Percentiles rank a stretch among this genome's conserved stretches.
Conservation (phyloP, 2,888 invertebrate species). For the Oeneis ivallda region DNA sequence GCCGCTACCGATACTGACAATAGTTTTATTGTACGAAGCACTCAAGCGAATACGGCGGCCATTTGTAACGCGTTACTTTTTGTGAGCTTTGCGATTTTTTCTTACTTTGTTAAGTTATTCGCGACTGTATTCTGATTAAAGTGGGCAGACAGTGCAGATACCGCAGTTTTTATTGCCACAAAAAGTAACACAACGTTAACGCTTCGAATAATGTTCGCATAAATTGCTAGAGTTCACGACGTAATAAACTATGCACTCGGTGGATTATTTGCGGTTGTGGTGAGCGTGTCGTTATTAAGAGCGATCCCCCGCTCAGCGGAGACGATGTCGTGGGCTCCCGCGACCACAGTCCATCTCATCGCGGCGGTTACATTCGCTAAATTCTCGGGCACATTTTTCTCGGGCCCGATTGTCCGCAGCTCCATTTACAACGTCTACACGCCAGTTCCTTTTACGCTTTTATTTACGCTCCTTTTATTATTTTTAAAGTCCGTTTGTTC, state of each 20-base stretch:
- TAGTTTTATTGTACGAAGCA: conserved; percentile 49
- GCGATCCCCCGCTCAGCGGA: conserved; percentile 63
- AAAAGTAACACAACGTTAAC: background rate
- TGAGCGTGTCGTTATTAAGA: conserved; percentile 69
- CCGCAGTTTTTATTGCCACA: background rate
- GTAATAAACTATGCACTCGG: conserved; percentile 33
- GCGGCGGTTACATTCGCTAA: conserved; percentile 75
- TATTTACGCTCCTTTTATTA: conserved; percentile 82
- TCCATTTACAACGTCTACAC: conserved; percentile 81
- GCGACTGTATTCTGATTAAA: conserved; percentile 17
- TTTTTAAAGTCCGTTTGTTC: conserved; percentile 81
- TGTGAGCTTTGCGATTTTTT: conserved; percentile 12
- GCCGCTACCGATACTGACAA: conserved; percentile 60
- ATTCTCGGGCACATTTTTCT: conserved; percentile 78
- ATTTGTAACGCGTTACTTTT: conserved; percentile 18
- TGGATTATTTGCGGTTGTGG: conserved; percentile 54
- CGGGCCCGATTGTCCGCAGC: conserved; percentile 78
- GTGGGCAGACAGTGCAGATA: conserved; percentile 10
- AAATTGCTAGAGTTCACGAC: conserved; percentile 25
- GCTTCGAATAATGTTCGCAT: conserved; percentile 26
- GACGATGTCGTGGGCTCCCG: conserved; percentile 49
- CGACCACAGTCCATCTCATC: conserved; percentile 52
- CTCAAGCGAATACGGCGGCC: conserved; percentile 12
- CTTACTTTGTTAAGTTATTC: conserved; percentile 3
- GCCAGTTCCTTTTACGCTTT: conserved; percentile 82